Evolutionary conservation across 2,888 invertebrate genomes (phyloP).

Genomic region (Charanyca ferruginea): DNA sequence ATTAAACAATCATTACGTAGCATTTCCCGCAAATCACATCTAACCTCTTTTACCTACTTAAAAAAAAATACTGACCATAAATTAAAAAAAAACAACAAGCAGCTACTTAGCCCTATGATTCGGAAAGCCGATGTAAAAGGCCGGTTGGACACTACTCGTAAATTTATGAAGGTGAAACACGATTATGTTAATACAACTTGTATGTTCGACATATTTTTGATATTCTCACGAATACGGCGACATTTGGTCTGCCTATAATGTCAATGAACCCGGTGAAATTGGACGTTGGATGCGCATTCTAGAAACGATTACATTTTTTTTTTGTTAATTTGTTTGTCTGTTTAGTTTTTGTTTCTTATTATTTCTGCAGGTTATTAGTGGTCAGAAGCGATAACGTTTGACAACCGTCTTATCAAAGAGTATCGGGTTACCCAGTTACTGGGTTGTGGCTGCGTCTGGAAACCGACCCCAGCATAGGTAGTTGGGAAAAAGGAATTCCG

Average conservation of each 20-base stretch:
- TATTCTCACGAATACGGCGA: constrained; percentile 86
- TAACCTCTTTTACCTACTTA: not conserved
- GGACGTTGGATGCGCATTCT: constrained; percentile 30
- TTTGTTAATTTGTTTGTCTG: not conserved
- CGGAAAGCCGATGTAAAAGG: constrained; percentile 52
- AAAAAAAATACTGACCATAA: constrained; percentile 11
- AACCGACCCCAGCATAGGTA: too few relatives aligned
- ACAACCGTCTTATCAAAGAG: too few relatives aligned
- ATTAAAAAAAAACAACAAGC: constrained; percentile 21
- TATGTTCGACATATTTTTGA: constrained; percentile 78
- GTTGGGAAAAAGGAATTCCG: too few relatives aligned
- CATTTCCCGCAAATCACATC: constrained; percentile 1
- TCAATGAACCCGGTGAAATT: constrained; percentile 77
- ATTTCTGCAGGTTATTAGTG: not conserved
- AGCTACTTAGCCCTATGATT: constrained; percentile 53
- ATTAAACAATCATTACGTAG: too few relatives aligned
- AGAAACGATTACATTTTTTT: constrained; percentile 5
- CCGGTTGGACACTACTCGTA: constrained; percentile 64
- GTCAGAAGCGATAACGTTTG: too few relatives aligned
- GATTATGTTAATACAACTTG: constrained; percentile 84
- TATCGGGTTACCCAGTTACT: too few relatives aligned
- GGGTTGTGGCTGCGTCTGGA: too few relatives aligned
- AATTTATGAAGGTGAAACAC: constrained; percentile 81
- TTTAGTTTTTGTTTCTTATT: not conserved
- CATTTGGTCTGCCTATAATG: constrained; percentile 81